Evolutionary conservation across 2,888 invertebrate genomes (phyloP).

Genomic region (Eupithecia abbreviata): DNA sequence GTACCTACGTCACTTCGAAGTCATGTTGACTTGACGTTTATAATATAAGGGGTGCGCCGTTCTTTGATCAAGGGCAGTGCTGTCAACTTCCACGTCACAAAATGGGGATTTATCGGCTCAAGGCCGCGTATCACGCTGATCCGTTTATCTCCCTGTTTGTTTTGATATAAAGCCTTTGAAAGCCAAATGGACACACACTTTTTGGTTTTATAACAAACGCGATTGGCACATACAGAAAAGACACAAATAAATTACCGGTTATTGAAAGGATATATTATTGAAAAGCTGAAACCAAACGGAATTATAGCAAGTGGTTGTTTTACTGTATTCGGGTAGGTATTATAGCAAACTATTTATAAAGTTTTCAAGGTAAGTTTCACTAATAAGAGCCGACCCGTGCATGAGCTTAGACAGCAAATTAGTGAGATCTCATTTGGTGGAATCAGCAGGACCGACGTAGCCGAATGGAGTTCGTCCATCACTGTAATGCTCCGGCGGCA

Average conservation of each 20-base stretch:
- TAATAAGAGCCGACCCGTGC: constrained; percentile 11
- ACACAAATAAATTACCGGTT: not conserved
- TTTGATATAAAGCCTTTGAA: constrained; percentile 15
- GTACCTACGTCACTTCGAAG: constrained; percentile 35
- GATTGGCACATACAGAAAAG: not conserved
- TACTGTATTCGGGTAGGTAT: not conserved
- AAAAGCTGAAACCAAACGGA: not conserved
- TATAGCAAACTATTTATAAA: constrained; percentile 4
- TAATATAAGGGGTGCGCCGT: constrained; percentile 38
- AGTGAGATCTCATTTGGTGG: constrained; percentile 58
- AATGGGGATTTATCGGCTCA: constrained; percentile 30
- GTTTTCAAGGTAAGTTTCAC: constrained; percentile 14
- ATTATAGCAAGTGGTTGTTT: not conserved
- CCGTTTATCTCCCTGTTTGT: constrained; percentile 13
- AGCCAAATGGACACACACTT: constrained; percentile 8
- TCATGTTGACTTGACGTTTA: constrained; percentile 45
- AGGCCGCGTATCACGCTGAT: constrained; percentile 23
- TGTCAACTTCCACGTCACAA: constrained; percentile 37
- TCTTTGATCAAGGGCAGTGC: constrained; percentile 42
- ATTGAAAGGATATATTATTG: not conserved
- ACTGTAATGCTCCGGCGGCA: constrained; percentile 44
- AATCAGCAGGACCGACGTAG: constrained; percentile 50
- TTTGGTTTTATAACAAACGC: not conserved
- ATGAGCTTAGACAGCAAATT: constrained; percentile 49
- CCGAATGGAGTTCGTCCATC: constrained; percentile 42